A percentile compares a stretch with the other conserved stretches of the same genome.
These are phyloP conservation scores for Spatula clypeata DNA, from an alignment of 2,797 vertebrate genomes.

Conservation along the genomic window DNA sequence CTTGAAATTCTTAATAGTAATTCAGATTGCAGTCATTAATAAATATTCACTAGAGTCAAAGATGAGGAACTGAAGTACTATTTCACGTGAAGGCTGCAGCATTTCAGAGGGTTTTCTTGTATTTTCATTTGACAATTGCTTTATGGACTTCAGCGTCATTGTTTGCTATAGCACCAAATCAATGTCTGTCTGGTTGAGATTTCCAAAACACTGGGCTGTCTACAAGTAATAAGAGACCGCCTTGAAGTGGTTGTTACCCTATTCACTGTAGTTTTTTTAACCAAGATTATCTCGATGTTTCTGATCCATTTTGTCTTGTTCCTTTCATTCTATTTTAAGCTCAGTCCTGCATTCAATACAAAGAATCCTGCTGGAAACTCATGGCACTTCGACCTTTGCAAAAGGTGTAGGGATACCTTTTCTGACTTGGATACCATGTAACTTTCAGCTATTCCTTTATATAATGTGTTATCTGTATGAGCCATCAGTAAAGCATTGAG, in stretches of 20 bases:
- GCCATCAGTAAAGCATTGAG: background rate
- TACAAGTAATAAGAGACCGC: background rate
- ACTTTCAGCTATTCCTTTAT: background rate
- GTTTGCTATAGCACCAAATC: background rate
- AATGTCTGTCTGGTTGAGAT: background rate
- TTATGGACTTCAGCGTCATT: background rate
- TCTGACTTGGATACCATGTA: background rate
- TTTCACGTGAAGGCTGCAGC: background rate
- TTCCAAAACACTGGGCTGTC: background rate
- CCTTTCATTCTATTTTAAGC: background rate
- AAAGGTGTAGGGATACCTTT: background rate
- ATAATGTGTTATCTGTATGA: background rate
- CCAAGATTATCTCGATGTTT: background rate
- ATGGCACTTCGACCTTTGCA: rapidly evolving
- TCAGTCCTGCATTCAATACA: background rate
- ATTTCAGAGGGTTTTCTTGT: background rate
- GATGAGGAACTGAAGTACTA: background rate
- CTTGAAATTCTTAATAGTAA: background rate
- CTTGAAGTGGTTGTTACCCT: background rate
- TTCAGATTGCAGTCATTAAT: background rate
- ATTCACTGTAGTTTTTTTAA: background rate
- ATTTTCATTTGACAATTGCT: background rate
- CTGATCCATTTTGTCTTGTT: background rate
- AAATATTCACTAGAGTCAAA: background rate
- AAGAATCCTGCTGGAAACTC: background rate